Conservation (phyloP, 2,888 invertebrate genomes). For the Globia sparganii region DNA sequence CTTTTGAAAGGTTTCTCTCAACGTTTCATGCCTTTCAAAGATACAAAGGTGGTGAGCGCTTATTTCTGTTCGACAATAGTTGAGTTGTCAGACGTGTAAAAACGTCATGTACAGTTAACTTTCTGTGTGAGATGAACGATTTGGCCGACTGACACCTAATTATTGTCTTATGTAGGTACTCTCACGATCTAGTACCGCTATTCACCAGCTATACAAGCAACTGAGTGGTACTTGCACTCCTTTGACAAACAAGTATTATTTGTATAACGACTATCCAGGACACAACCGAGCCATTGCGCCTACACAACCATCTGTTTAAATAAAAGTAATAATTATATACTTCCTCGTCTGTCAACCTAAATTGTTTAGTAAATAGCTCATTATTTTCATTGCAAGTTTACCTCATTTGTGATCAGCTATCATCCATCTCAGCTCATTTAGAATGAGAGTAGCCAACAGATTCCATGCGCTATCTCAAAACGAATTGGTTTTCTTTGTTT, state of each 20-base stretch:
- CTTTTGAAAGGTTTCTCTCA: constrained; percentile 51
- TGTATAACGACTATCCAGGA: constrained; percentile 47
- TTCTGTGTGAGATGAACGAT: constrained; percentile 78
- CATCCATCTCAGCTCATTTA: constrained; percentile 42
- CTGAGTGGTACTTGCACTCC: constrained; percentile 62
- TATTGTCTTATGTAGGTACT: constrained; percentile 78
- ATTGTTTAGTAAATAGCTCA: constrained; percentile 29
- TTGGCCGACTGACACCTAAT: constrained; percentile 85
- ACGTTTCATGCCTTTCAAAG: constrained; percentile 49
- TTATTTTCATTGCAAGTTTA: constrained; percentile 35
- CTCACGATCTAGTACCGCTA: constrained; percentile 81
- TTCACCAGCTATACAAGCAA: constrained; percentile 63
- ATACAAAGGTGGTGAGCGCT: constrained; percentile 55
- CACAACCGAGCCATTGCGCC: constrained; percentile 11
- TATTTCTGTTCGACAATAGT: constrained; percentile 67
- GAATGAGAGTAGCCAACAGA: constrained; percentile 42
- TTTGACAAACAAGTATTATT: constrained; percentile 52
- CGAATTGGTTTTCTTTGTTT: constrained; percentile 52
- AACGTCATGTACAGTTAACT: constrained; percentile 81
- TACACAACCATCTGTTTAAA: constrained; percentile 50
- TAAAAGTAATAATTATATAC: constrained; percentile 16
- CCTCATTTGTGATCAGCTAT: constrained; percentile 42
- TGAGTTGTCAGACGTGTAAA: constrained; percentile 70
- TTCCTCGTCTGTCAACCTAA: constrained; percentile 17
- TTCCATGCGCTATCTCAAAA: constrained; percentile 42